Conservation (phyloP, 2,888 invertebrate genomes). For the Eupelmus urozonus region DNA sequence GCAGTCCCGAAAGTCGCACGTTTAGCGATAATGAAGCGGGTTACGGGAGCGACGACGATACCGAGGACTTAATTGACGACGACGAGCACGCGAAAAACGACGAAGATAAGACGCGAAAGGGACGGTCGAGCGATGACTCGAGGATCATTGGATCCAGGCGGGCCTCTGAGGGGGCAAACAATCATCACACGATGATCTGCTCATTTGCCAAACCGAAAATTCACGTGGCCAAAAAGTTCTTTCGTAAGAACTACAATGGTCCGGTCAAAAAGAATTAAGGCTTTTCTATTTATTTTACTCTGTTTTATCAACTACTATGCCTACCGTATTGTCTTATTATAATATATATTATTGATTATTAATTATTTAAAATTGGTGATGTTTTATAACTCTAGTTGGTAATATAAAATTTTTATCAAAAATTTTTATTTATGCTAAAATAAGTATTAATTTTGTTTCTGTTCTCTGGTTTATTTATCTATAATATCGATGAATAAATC, state of each 20-base stretch:
- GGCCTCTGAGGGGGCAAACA: constrained; percentile 24
- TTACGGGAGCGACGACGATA: constrained; percentile 56
- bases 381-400: neutral
- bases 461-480: too few species aligned
- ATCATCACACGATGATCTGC: constrained; percentile 35
- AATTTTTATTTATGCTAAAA: too few species aligned
- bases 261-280: constrained; percentile 47
- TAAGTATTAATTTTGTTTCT: too few species aligned
- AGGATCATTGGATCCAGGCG: constrained; percentile 29
- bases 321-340: constrained; percentile 5
- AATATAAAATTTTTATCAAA: neutral
- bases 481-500: too few species aligned
- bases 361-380: neutral
- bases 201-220: constrained; percentile 55
- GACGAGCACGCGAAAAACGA: constrained; percentile 21
- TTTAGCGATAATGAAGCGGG: constrained; percentile 45
- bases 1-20: constrained; percentile 1
- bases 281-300: constrained; percentile 7
- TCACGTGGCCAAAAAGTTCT: constrained; percentile 52
- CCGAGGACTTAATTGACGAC: constrained; percentile 52
- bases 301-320: neutral
- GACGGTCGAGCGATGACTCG: neutral
- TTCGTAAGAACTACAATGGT: constrained; percentile 47
- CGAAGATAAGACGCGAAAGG: neutral
- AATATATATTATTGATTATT: constrained; percentile 2